Evolutionary conservation across 2,888 invertebrate species (phyloP), one percentile per base, ranked within the genome.

Genomic region (Eupithecia dodoneata): DNA sequence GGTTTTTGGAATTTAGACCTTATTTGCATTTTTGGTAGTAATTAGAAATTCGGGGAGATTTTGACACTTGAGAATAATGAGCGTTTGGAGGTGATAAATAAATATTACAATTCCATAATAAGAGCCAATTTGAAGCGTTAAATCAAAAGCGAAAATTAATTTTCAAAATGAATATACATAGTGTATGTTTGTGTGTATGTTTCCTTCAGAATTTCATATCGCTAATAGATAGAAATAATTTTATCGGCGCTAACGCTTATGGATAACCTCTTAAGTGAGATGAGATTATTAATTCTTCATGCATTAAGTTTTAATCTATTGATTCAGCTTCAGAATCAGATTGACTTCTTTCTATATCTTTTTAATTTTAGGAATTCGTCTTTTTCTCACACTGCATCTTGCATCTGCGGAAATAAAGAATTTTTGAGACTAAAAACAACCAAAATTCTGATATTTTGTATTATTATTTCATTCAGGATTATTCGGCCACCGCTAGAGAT

Each of bases 1-100:
- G 72, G n/a, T 13, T 65, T 49, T 63, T 0, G 45, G 49, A 71
- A 72, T 79, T 80, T 70, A 73, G 55, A 77, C 63, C 66, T 73
- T 77, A 74, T 75, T 4, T 12, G 18, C 45, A 6, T 70, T 45
- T 18, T 70, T 30, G 47, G 18, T 70, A 3, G 10, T 45, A 69
- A 44, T 69, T 15, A 55, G 66, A 73, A 73, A 76, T 30, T 30
- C 73, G 76, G 72, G 9, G 45, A 9, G 9, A 63, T 59, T 59
- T 59, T 10, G 59, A 18, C 30, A 30, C 30, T 30, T 30, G 12
- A 30, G 18, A 30, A 63, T 63, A 30, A 30, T 4, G 63, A 63
- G 63, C 12, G 18, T 18, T 10, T 10, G 18, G 4, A 59, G 59
- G 0, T n/a, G 63, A 10, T 30, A 63, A 63, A 63, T 63, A 30